Evolutionary conservation across 2,797 vertebrate genomes (phyloP).

Genomic region (Acanthurus tractus): DNA sequence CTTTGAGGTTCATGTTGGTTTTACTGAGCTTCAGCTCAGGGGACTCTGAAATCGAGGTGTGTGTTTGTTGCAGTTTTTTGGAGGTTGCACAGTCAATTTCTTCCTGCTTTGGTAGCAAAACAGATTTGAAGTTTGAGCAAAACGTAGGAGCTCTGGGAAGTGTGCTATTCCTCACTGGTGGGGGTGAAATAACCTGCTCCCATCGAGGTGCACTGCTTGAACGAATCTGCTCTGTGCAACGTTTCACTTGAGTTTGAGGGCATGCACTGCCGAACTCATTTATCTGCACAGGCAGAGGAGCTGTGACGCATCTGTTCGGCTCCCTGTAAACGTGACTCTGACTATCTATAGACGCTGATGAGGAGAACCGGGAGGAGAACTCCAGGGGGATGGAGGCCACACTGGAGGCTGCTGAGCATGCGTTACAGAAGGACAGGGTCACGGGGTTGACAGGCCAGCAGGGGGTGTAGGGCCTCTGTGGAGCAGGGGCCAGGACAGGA

Average conservation of each 20-base stretch:
- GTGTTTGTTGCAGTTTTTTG: slow-evolving; percentile 12
- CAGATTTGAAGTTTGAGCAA: slow-evolving; percentile 52
- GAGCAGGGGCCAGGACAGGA: slow-evolving; percentile 79
- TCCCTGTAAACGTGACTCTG: slow-evolving; percentile 51
- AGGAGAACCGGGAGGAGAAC: slow-evolving; percentile 65
- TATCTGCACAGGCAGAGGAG: slow-evolving; percentile 37
- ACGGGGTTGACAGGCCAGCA: slow-evolving; percentile 84
- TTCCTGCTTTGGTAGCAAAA: slow-evolving; percentile 26
- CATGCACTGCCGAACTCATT: slow-evolving; percentile 17
- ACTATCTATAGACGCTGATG: slow-evolving; percentile 63
- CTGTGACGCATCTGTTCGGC: slow-evolving; percentile 29
- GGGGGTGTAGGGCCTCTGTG: slow-evolving; percentile 85
- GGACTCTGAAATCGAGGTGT: slow-evolving; percentile 16
- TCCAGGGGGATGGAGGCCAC: slow-evolving; percentile 82
- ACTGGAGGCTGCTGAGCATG: slow-evolving; percentile 85
- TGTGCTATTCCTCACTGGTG: not conserved
- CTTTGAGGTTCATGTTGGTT: slow-evolving; percentile 16
- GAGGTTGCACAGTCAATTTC: slow-evolving; percentile 8
- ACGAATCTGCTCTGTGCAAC: slow-evolving; percentile 24
- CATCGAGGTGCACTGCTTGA: slow-evolving; percentile 25
- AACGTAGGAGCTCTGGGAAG: slow-evolving; percentile 16
- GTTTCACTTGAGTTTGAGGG: slow-evolving; percentile 32
- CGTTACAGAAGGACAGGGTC: slow-evolving; percentile 81
- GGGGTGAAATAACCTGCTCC: slow-evolving; percentile 57
- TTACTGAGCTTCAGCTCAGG: slow-evolving; percentile 34